Percentiles rank a stretch among this genome's conserved stretches.
phyloP scores from a whole-genome alignment of 2,888 invertebrate species.

The Lepidocyrtinus sp. region DNA sequence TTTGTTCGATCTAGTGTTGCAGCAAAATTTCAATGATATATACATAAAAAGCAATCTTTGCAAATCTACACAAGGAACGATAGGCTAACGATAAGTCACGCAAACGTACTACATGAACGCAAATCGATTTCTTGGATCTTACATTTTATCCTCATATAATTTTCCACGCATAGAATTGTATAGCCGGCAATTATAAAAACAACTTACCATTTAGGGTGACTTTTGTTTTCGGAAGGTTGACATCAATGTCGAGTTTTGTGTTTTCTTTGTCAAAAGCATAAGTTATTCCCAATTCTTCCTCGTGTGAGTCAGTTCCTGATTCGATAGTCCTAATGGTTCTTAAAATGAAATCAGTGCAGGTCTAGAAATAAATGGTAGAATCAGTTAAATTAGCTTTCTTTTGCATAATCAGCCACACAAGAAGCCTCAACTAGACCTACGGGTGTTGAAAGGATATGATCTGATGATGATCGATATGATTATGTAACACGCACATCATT shows the following conservation, averaged over 20 bases:
- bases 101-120: no score
- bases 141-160: no score
- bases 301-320: constrained; percentile 23
- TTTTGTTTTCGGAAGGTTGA: constrained; percentile 39
- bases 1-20: no score
- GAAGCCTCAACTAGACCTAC: no score
- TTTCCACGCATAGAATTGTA: no score
- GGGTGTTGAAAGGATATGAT: not conserved
- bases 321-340: constrained; percentile 39
- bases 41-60: no score
- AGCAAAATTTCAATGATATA: no score
- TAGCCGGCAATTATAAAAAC: no score
- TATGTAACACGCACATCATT: constrained; percentile 15
- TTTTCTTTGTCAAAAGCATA: constrained; percentile 60
- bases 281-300: constrained; percentile 59
- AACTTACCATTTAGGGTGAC: constrained; percentile 29
- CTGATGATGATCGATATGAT: constrained; percentile 8
- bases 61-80: no score
- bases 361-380: constrained; percentile 38
- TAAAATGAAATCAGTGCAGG: constrained; percentile 41
- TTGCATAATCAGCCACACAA: not conserved
- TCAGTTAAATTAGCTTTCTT: constrained; percentile 1
- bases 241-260: constrained; percentile 46
- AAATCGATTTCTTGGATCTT: no score
- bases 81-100: no score